phyloP scores from a whole-genome alignment of 2,113 vertebrate species.

The Odocoileus hemionus region DNA sequence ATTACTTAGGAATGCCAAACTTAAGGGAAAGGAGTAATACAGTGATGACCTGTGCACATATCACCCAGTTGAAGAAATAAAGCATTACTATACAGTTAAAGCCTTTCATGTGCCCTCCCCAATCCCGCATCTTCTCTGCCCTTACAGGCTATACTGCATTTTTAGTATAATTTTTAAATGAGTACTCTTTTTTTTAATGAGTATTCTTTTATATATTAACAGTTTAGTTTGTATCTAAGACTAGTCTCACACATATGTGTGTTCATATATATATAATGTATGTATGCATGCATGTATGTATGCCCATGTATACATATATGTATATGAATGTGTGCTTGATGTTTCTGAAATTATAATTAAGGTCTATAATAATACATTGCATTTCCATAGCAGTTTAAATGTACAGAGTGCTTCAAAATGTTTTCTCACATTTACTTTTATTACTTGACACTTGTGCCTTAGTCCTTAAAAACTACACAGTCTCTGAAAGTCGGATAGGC shows the following conservation, averaged over 20 bases:
- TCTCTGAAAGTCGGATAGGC: not conserved
- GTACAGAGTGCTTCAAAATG: not conserved
- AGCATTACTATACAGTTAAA: not conserved
- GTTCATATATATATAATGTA: not conserved
- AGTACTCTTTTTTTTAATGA: not conserved
- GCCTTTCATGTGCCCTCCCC: not conserved
- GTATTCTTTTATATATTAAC: not conserved
- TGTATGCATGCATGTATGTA: accelerated
- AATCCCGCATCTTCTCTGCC: not conserved
- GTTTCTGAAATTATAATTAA: not conserved
- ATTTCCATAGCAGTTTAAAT: not conserved
- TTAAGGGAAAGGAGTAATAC: not conserved
- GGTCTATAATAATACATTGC: not conserved
- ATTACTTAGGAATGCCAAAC: not conserved
- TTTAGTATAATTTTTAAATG: not conserved
- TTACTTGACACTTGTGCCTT: not conserved
- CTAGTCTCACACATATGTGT: not conserved
- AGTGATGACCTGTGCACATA: not conserved
- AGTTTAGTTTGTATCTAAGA: not conserved
- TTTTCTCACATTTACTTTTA: not conserved
- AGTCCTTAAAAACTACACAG: not conserved
- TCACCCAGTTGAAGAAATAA: not conserved
- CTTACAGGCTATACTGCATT: not conserved
- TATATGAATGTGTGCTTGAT: not conserved
- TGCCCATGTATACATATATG: not conserved